Evolutionary conservation across 2,113 vertebrate genomes (phyloP).

Genomic region (Anthoscopus minutus): DNA sequence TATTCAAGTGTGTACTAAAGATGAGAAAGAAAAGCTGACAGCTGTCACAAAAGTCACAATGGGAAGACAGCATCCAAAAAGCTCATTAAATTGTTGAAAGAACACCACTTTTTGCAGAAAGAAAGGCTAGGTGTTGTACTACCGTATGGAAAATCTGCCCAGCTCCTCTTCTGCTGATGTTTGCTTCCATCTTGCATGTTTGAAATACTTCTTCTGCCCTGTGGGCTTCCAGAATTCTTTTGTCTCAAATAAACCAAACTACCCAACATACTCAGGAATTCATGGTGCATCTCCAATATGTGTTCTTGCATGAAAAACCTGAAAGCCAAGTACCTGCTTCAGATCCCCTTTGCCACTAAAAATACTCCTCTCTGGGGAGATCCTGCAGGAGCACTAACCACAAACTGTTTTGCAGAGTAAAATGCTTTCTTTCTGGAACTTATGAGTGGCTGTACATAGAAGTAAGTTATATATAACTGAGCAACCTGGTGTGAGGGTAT

Average conservation of each 20-base stretch:
- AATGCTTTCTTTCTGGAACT: background rate
- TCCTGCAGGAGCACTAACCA: background rate
- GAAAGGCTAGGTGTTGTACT: background rate
- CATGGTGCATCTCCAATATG: background rate
- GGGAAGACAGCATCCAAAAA: fast-evolving
- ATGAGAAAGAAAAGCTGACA: background rate
- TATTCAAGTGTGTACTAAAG: background rate
- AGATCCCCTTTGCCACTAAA: background rate
- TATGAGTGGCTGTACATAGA: background rate
- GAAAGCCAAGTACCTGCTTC: background rate
- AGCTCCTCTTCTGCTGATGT: background rate
- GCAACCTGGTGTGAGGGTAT: background rate
- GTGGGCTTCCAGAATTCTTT: background rate
- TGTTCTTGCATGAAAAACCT: background rate
- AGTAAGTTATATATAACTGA: background rate
- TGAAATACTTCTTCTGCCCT: background rate
- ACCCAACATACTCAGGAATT: background rate
- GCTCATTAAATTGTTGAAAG: background rate
- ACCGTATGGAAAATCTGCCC: background rate
- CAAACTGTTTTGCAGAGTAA: background rate
- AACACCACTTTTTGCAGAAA: background rate
- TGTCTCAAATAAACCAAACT: background rate
- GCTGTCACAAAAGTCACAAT: background rate
- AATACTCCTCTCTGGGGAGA: fast-evolving
- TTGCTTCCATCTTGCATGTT: background rate